Base-by-base conservation (phyloP, 2,888 invertebrate species). In the Trilocha varians region DNA sequence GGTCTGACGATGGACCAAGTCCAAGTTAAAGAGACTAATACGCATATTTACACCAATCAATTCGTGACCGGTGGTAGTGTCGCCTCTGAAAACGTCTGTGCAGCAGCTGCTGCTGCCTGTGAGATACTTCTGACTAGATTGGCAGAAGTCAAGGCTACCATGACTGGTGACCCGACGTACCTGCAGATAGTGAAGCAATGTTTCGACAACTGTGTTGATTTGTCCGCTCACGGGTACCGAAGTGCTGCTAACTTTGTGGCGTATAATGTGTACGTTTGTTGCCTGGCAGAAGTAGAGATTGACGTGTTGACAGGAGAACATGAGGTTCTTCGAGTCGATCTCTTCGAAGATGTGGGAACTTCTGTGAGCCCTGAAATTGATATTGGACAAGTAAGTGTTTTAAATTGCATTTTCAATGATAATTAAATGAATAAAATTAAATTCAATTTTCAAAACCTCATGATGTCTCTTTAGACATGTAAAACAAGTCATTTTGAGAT, bases 271-370 rank as follows among this genome's bases (percentile, higher is more conserved):
- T 90, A 88, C 56, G 90, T 90, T 5, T 72, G 88, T 0, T 73
- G 87, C n/a, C 78, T 89, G 5, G 70, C 88, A 3, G 93, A 94
- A 74, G 88, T 93, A 0, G 92, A 93, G 68, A 65, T 94, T 1
- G 93, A 94, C 64, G 72, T 93, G 5, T 69, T 95, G n/a, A 94
- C 94, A 0, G 94, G 94, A n/a, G 90, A 92, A 59, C 87, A 87
- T 54, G 74, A 90, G 51, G 65, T 91, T 2, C 63, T 69, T 2
- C 83, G 92, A 45, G 90, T 91, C 0, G 93, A 93, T 60, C 61
- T 93, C 39, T 63, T 91, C 13, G 91, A 92, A 70, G 93, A 93
- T 60, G 87, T 87, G 3, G 93, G 93, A 3, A 79, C 88, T 45
- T 91, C 91, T 67, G 65, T 93, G 48, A 93, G 88, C 68, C 93